Base-by-base conservation (phyloP, 2,797 vertebrate genomes). In the Helicolenus hilgendorfi region DNA sequence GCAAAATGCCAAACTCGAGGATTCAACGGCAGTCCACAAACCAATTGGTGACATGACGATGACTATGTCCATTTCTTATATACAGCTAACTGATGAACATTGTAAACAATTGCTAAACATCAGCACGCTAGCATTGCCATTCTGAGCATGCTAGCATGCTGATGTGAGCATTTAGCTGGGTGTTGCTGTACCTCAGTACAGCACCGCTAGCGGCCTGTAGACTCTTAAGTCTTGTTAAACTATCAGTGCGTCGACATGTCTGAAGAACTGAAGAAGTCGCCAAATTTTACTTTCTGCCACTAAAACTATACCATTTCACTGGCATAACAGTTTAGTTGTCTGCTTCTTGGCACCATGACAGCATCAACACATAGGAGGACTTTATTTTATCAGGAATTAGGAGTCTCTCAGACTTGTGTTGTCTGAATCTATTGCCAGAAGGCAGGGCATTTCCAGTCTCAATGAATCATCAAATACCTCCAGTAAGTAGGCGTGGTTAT, bases 391-490 rank as follows among this genome's bases (percentile, higher is more conserved):
- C 71, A 81, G 67, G 27, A 72, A 77, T 86, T 68, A 70, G 58
- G 68, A 70, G 41, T 69, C 45, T 69, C 33, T 86, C 73, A 79
- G 80, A 79, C 86, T 83, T 83, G 76, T 89, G 62, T 73, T 91
- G 85, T 93, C 84, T 91, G 56, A 91, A 87, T 91, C 73, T 58
- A 36, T 36, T 85, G 89, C 91, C 92, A 87, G 79, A 88, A 81
- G 95, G 94, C 90, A 92, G 62, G 87, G 85, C 88, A 90, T 92
- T 94, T 94, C 92, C 94, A 93, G 92, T 93, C 91, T 84, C 63
- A 67, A 59, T 95, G 94, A 95, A 88, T 95, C 95, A 96, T 81
- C 78, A 82, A 90, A 89, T 92, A 89, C 83, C 85, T 93, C 88
- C 93, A 91, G 93, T 91, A 94, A 95, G 86, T 86, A 79, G 93